Evolutionary conservation across 2,797 vertebrate species (phyloP).

Genomic region (Acrossocheilus fasciatus): DNA sequence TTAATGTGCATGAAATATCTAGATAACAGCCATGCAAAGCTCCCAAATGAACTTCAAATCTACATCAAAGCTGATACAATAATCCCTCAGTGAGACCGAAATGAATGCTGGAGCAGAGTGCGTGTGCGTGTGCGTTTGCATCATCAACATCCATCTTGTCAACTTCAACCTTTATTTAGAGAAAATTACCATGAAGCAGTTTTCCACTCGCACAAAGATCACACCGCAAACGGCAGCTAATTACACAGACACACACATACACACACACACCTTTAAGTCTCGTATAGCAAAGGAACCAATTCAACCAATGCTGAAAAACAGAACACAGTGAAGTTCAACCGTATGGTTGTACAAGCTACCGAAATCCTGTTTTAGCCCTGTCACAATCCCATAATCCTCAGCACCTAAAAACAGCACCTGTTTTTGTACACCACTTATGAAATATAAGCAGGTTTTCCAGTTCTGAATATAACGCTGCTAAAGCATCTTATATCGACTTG

Average conservation of each 20-base stretch:
- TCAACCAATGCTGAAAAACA: background rate
- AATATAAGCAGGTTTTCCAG: constrained; percentile 19
- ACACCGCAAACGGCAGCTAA: background rate
- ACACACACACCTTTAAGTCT: background rate
- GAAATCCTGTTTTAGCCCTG: constrained; percentile 1
- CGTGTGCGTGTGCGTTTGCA: constrained; percentile 16
- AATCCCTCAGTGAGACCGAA: constrained; percentile 5
- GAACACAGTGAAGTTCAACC: background rate
- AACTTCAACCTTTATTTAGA: constrained; percentile 55
- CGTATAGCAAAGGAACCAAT: background rate
- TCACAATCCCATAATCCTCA: constrained; percentile 27
- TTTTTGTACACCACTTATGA: constrained; percentile 9
- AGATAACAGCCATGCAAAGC: background rate
- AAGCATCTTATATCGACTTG: constrained; percentile 49
- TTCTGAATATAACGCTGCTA: constrained; percentile 18
- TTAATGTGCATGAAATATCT: constrained; percentile 1
- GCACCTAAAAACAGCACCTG: constrained; percentile 21
- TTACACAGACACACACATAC: background rate
- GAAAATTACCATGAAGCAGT: constrained; percentile 25
- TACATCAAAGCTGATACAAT: constrained; percentile 6
- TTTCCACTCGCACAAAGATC: background rate
- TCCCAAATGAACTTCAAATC: constrained; percentile 5
- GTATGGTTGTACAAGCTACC: background rate
- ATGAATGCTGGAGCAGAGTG: background rate
- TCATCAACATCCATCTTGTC: constrained; percentile 51